Evolutionary conservation across 2,888 invertebrate genomes (phyloP).

Genomic region (Trimorus sp.): DNA sequence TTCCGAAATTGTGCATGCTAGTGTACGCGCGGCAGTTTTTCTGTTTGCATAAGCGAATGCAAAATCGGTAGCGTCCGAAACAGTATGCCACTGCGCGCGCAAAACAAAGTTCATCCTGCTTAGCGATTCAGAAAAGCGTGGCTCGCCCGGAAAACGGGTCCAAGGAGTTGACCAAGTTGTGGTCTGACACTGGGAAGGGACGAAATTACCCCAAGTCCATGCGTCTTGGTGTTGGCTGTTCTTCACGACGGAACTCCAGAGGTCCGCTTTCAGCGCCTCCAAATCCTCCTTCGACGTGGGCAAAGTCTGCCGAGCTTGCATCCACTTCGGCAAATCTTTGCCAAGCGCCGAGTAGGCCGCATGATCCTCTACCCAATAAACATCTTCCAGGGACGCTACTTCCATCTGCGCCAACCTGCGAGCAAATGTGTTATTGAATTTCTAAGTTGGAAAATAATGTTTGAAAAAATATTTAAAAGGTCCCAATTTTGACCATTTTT

Average conservation of each 20-base stretch:
- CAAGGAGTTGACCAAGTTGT: slow-evolving; percentile 22
- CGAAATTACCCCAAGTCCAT: slow-evolving; percentile 90
- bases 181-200: not conserved
- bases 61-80: slow-evolving; percentile 12
- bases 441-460: too few relatives aligned
- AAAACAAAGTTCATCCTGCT: slow-evolving; percentile 23
- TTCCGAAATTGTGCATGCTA: not conserved
- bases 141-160: slow-evolving; percentile 40
- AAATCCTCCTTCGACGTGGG: slow-evolving; percentile 92
- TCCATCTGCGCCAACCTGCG: slow-evolving; percentile 88
- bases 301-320: slow-evolving; percentile 89
- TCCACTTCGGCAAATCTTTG: slow-evolving; percentile 91
- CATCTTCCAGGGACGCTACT: slow-evolving; percentile 93
- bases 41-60: slow-evolving; percentile 31
- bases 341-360: slow-evolving; percentile 89
- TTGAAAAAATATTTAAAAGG: too few relatives aligned
- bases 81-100: too few relatives aligned
- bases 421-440: slow-evolving; percentile 10
- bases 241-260: slow-evolving; percentile 93
- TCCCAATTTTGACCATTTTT: too few relatives aligned
- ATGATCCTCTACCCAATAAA: slow-evolving; percentile 94
- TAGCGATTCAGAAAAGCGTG: slow-evolving; percentile 11
- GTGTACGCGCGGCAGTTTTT: not conserved
- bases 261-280: slow-evolving; percentile 89
- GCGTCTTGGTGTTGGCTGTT: slow-evolving; percentile 93